Evolutionary conservation across 2,888 invertebrate species (phyloP), one percentile per base, ranked within the genome.

Genomic region (Venustoraphidia nigricollis): DNA sequence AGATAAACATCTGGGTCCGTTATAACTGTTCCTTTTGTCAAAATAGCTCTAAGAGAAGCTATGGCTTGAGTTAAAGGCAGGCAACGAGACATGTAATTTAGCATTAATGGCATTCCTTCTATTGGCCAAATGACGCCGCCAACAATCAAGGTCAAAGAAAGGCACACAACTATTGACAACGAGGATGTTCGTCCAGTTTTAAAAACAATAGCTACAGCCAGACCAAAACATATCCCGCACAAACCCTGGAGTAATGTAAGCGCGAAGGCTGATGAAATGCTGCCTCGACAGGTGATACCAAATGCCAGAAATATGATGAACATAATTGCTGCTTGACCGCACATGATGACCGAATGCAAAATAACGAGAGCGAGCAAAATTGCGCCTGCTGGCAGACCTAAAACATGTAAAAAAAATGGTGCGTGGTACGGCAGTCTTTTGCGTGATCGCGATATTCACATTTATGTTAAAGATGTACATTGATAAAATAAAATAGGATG

Each of bases 121-220:
- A 94, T 83, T 50, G 95, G 94, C 95, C 95, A 95, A 61, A 95
- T 91, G 39, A 94, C 93, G 48, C 94, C 94, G 58, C 91, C 91
- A 43, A 94, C 77, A 49, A 95, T 70, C 17, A 95, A 73, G 13
- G 92, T 92, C 14, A 95, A 94, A 69, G 94, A 95, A 71, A 95
- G 93, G 41, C 93, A 92, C 43, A 94, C 94, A 13, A 95, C 72
- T 1, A 94, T 90, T 53, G 92, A 68, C 61, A 94, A 93, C 62
- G 93, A 93, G 39, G 94, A 93, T 68, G 92, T 91, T 44, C 90
- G 76, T 65, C 94, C 93, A 53, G 92, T 71, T 62, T 90, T 90
- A 68, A 93, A 93, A 39, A 92, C 79, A 1, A 92, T 87, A 0
- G 93, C 93, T 58, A 93, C 92, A 43, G 94, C 83, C 67, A 94